Evolutionary conservation across 2,888 invertebrate genomes (phyloP).

Genomic region (Resseliella maxima): DNA sequence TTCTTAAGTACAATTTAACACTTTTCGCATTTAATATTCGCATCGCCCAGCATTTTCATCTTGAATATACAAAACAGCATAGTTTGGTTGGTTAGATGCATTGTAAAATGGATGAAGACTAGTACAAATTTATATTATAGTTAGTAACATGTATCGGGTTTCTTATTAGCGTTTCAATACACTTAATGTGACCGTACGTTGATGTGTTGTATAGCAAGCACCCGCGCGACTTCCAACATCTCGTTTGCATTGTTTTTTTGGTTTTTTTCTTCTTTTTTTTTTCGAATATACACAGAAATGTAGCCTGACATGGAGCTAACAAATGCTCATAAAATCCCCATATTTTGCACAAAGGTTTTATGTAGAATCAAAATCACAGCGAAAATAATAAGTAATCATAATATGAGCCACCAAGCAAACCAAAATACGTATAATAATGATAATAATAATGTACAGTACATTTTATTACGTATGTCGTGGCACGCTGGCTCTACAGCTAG

Average conservation of each 20-base stretch:
- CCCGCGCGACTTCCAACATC: background rate
- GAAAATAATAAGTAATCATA: conserved; percentile 44
- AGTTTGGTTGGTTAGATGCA: background rate
- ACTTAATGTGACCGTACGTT: conserved; percentile 35
- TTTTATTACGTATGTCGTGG: background rate
- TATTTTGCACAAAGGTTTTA: conserved; percentile 6
- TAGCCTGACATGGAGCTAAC: background rate
- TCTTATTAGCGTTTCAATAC: conserved; percentile 31
- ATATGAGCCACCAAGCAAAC: conserved; percentile 35
- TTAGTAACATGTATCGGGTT: conserved; percentile 19
- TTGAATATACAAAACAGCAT: background rate
- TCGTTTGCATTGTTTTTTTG: background rate
- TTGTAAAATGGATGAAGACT: background rate
- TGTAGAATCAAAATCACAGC: conserved; percentile 36
- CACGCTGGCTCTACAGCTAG: background rate
- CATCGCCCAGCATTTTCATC: conserved; percentile 35
- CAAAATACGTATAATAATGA: conserved; percentile 52
- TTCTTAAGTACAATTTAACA: conserved; percentile 51
- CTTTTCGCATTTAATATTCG: conserved; percentile 43
- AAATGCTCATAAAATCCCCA: conserved; percentile 35
- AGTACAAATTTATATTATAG: conserved; percentile 24
- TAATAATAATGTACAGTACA: conserved; percentile 32
- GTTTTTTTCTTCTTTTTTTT: background rate
- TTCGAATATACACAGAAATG: background rate
- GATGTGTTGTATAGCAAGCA: background rate